A percentile compares a stretch with the other conserved stretches of the same genome.
These are phyloP conservation scores for Epizoanthus fatuus DNA, from an alignment of 92 coral and sea anemone species.

Conservation along the genomic window DNA sequence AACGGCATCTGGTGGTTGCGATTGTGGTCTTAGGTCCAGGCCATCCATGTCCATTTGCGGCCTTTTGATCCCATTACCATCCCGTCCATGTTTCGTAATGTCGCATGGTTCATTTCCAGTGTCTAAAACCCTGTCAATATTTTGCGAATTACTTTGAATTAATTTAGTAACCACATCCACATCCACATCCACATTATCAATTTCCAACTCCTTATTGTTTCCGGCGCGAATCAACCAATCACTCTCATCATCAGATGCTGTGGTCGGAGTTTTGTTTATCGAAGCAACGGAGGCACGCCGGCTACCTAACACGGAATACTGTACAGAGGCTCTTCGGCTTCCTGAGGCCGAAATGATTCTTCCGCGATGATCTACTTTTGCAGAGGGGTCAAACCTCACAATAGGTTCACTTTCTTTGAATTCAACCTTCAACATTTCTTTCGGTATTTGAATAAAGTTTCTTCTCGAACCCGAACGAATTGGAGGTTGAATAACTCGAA, in stretches of 20 bases:
- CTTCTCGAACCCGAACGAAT: slow-evolving; percentile 73
- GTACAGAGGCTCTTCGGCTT: background rate
- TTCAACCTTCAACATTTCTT: slow-evolving; percentile 53
- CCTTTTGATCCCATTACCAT: background rate
- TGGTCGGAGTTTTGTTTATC: background rate
- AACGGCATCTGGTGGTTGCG: background rate
- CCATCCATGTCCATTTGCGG: background rate
- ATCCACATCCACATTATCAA: background rate
- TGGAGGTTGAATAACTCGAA: slow-evolving; percentile 76
- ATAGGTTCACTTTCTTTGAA: slow-evolving; percentile 4
- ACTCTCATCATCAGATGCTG: background rate
- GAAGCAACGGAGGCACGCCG: background rate
- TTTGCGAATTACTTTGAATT: background rate
- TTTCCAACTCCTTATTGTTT: background rate
- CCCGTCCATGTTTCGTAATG: background rate
- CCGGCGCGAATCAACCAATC: background rate
- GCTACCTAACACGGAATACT: background rate
- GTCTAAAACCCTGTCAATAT: background rate
- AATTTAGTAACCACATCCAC: too few species aligned
- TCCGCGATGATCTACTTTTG: slow-evolving; percentile 6
- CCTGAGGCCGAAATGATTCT: background rate
- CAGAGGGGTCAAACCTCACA: background rate
- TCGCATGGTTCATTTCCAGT: background rate
- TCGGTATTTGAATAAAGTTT: slow-evolving; percentile 63
- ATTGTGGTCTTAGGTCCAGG: background rate